A percentile compares a stretch with the other conserved stretches of the same genome.
Conservation (phyloP, 2,888 invertebrate species). For the Galerucella nymphaeae region DNA sequence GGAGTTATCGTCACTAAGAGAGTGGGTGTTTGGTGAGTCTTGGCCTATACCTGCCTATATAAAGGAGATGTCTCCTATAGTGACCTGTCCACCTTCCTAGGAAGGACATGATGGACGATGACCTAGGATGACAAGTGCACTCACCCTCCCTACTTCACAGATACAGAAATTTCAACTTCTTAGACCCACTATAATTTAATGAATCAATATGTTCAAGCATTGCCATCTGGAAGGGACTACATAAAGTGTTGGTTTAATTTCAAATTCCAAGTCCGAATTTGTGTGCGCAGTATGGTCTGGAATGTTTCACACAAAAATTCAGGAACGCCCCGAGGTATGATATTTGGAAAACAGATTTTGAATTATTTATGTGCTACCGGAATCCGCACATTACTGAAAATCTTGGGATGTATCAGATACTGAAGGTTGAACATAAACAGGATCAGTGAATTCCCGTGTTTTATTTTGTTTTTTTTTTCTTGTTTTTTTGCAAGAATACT, state of each 20-base stretch:
- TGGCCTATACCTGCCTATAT: no score
- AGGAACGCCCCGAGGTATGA: constrained; percentile 30
- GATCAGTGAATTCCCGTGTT: constrained; percentile 28
- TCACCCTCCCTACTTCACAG: no score
- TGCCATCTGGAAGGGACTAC: not conserved
- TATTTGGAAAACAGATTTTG: constrained; percentile 41
- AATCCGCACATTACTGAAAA: constrained; percentile 38
- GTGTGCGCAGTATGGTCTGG: not conserved
- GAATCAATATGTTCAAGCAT: not conserved
- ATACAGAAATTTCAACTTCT: no score
- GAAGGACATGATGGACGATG: no score
- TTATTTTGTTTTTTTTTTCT: constrained; percentile 1
- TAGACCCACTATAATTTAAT: not conserved
- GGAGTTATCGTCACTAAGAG: no score
- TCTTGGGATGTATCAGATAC: constrained; percentile 33
- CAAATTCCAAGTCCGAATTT: not conserved
- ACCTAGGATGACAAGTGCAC: no score
- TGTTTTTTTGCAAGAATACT: not conserved
- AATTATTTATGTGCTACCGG: constrained; percentile 40
- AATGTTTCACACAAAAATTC: constrained; percentile 24
- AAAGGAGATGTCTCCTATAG: no score
- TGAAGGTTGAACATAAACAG: constrained; percentile 23
- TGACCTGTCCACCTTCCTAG: no score
- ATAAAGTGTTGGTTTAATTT: not conserved
- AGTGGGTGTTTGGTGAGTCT: no score